A percentile compares a stretch with the other conserved stretches of the same genome.
Conservation (phyloP, 92 coral and sea anemone genomes). For the Anthopleura xanthogrammica region DNA sequence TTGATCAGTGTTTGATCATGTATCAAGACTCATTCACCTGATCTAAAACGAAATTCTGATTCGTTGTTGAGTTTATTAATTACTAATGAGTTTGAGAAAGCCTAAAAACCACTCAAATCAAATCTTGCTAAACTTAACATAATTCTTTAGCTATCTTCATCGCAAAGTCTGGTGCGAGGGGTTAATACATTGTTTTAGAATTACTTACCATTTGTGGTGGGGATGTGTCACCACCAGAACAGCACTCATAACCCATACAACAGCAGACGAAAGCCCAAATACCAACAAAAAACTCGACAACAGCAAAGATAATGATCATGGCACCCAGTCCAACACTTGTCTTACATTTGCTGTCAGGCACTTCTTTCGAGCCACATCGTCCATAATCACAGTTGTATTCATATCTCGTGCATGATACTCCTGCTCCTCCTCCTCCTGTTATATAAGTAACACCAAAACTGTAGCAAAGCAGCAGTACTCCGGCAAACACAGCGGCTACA, state of each 20-base stretch:
- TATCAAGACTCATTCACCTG: no score
- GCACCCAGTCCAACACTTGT: slow-evolving; percentile 29
- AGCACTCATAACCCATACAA: slow-evolving; percentile 7
- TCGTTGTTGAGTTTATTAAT: no score
- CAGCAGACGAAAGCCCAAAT: slow-evolving; percentile 32
- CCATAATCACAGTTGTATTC: not conserved
- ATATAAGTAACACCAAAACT: not conserved
- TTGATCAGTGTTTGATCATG: no score
- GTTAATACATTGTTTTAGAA: not conserved
- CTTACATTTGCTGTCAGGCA: not conserved
- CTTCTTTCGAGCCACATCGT: not conserved
- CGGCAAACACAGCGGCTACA: slow-evolving; percentile 24
- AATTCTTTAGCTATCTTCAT: no score
- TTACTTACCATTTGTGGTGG: not conserved
- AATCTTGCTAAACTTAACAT: not conserved
- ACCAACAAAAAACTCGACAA: slow-evolving; percentile 28
- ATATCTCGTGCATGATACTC: no score
- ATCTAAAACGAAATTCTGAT: no score
- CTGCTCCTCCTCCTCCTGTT: no score
- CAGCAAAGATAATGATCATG: slow-evolving; percentile 17
- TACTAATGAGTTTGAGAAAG: no score
- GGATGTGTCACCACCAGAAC: not conserved
- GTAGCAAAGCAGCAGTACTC: slow-evolving; percentile 16
- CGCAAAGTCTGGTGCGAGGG: no score
- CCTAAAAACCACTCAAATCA: not conserved